Base-by-base conservation (phyloP, 2,797 vertebrate species). In the Limnodromus scolopaceus region DNA sequence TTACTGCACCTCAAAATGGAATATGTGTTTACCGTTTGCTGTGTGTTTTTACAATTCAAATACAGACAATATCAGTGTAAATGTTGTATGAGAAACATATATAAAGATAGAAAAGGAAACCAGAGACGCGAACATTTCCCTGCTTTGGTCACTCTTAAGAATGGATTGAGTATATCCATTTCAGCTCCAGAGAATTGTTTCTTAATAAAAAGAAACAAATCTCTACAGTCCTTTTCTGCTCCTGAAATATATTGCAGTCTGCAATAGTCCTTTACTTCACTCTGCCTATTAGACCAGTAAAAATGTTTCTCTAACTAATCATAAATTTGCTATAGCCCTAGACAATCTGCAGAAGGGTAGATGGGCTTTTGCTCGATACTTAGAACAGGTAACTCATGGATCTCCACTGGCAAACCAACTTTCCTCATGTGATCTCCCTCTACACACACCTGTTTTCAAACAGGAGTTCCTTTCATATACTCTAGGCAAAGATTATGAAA, bases 381-480 rank as follows among this genome's bases (percentile, higher is more conserved):
- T 89, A 30, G 9, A 6, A 57, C 13, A 28, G 30, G 16, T 5
- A 61, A 9, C 28, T 54, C 7, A 2, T 43, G 25, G n/a, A 53
- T 79, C 9, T 68, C 16, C 30, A 36, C 8, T 0, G 0, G 16
- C 32, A 65, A 3, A 8, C 6, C 22, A 69, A 2, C 14, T 68
- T 69, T 32, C 27, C 30, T 84, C 6, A 19, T 4, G 15, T 78
- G 23, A 6, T n/a, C 10, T 39, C 46, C 19, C 38, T 61, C 38
- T 80, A 51, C 13, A 63, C 27, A 34, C 17, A 46, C 4, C 16
- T 76, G 8, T 48, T 84, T 86, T 51, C 46, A 74, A 79, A 91
- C 4, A 80, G 5, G 7, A 74, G 10, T 13, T 89, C 23, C 10
- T 84, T 51, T 75, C 49, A 66, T 30, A 28, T 28, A 39, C 3